Evolutionary conservation across 1,140 invertebrate species (phyloP).

Genomic region (Belonocnema kinseyi): DNA sequence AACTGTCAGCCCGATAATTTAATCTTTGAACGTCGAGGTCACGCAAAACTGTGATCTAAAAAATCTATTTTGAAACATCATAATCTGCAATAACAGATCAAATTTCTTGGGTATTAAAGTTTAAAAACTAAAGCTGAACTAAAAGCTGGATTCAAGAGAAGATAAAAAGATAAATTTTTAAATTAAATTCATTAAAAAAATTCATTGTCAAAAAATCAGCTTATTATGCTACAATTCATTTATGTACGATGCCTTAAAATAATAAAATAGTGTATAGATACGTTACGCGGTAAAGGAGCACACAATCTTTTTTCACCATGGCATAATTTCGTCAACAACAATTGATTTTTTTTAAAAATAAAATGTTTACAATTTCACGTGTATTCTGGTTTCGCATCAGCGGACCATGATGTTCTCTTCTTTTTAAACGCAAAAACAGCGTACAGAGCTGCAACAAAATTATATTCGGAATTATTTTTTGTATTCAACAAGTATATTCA

Average conservation of each 20-base stretch:
- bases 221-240: conserved; percentile 12
- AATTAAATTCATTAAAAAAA: conserved; percentile 11
- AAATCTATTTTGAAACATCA: too few relatives aligned
- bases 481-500: background rate
- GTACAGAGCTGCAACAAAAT: conserved; percentile 85
- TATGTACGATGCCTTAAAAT: background rate
- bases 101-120: too few relatives aligned
- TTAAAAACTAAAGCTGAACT: too few relatives aligned
- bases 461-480: conserved; percentile 40
- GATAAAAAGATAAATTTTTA: background rate
- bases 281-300: background rate
- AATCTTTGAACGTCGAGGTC: too few relatives aligned
- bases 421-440: conserved; percentile 91
- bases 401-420: conserved; percentile 80
- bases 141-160: background rate
- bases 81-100: too few relatives aligned
- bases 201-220: background rate
- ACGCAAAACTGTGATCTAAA: too few relatives aligned
- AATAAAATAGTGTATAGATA: conserved; percentile 10
- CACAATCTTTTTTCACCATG: background rate
- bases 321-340: conserved; percentile 14
- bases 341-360: conserved; percentile 6
- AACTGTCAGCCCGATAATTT: too few relatives aligned
- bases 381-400: conserved; percentile 79
- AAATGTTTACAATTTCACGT: conserved; percentile 44